These are phyloP conservation scores for Sciurus niger DNA, from an alignment of 2,113 vertebrate genomes.

Conservation along the genomic window DNA sequence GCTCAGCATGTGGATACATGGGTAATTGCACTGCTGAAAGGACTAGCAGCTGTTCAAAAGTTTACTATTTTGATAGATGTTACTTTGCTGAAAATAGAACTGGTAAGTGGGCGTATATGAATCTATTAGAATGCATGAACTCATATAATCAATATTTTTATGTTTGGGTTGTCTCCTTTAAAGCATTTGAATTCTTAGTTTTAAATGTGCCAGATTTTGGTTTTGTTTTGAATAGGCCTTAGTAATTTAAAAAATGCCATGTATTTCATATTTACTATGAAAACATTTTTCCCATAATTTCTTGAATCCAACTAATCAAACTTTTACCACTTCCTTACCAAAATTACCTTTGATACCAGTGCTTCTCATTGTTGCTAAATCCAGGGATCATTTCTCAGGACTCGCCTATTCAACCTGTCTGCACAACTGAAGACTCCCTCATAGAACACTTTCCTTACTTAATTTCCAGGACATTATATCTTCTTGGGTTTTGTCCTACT, in stretches of 20 bases:
- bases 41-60: constrained; percentile 98
- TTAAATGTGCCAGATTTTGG: background rate
- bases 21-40: constrained; percentile 97
- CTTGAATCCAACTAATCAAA: background rate
- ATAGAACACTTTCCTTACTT: background rate
- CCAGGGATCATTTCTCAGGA: background rate
- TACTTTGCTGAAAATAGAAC: constrained; percentile 97
- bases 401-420: background rate
- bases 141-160: constrained; percentile 13
- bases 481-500: background rate
- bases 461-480: background rate
- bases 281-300: background rate
- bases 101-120: constrained; percentile 90
- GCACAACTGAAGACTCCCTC: background rate
- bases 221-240: constrained; percentile 46
- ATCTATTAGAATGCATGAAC: background rate
- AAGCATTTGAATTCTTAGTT: background rate
- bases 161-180: background rate
- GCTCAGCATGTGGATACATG: constrained; percentile 98
- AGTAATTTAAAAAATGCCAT: background rate
- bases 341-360: background rate
- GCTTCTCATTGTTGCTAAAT: background rate
- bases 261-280: constrained; percentile 34
- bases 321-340: background rate
- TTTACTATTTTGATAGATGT: constrained; percentile 99